phyloP scores from a whole-genome alignment of 35 echinoderm and acorn worm genomes.

The Apostichopus japonicus region DNA sequence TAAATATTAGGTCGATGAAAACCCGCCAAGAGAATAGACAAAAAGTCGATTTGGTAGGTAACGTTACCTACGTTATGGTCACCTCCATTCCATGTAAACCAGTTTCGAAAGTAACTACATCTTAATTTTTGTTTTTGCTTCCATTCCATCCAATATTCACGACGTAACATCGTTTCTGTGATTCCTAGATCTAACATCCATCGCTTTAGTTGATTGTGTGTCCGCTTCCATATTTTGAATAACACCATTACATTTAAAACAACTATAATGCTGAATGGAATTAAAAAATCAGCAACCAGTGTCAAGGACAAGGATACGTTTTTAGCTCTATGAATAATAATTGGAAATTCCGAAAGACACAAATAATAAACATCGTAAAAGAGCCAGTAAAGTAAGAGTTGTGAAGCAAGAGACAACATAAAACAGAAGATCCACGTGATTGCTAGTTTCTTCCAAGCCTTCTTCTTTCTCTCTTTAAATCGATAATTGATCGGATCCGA shows the following conservation, averaged over 20 bases:
- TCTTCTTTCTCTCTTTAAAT: background rate
- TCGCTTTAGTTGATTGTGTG: background rate
- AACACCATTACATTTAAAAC: slow-evolving; percentile 26
- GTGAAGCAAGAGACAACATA: background rate
- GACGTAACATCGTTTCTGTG: background rate
- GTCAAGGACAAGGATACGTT: background rate
- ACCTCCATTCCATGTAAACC: background rate
- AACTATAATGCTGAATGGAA: slow-evolving; percentile 21
- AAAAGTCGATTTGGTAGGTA: too few species aligned
- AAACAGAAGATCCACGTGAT: background rate
- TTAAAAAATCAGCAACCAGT: slow-evolving; percentile 17
- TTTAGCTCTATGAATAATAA: background rate
- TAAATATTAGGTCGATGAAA: too few species aligned
- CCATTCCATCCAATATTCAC: background rate
- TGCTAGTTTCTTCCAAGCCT: background rate
- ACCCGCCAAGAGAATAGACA: too few species aligned
- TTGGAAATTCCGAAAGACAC: background rate
- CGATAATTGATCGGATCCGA: slow-evolving; percentile 50
- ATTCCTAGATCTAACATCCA: slow-evolving; percentile 10
- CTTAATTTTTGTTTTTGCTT: background rate
- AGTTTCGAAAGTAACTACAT: background rate
- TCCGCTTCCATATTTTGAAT: slow-evolving; percentile 17
- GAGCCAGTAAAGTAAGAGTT: background rate
- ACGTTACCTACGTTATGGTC: too few species aligned
- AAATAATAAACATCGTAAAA: background rate